Conservation (phyloP, 2,797 vertebrate genomes). For the Cephalopachus bancanus region DNA sequence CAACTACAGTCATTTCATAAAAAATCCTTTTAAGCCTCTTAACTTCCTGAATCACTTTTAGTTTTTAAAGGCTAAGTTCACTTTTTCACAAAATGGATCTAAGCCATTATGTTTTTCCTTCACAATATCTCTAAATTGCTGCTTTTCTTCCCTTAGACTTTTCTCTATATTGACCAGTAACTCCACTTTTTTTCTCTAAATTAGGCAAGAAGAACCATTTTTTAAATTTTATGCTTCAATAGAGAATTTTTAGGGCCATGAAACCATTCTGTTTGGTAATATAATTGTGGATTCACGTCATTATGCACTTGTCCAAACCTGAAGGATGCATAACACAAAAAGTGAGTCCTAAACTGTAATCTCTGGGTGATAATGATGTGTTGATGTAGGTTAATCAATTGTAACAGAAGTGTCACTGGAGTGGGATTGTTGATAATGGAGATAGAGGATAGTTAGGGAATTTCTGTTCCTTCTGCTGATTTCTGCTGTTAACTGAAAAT, state of each 20-base stretch:
- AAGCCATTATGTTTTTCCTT: slow-evolving; percentile 50
- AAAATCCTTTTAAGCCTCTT: slow-evolving; percentile 40
- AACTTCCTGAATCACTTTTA: slow-evolving; percentile 15
- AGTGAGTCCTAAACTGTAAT: too few relatives aligned
- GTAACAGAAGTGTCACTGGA: background rate
- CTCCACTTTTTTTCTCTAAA: background rate
- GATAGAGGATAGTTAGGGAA: background rate
- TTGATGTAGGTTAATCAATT: background rate
- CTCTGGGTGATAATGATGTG: background rate
- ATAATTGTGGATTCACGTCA: background rate
- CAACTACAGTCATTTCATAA: background rate
- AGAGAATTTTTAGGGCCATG: background rate
- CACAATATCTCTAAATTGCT: slow-evolving; percentile 17
- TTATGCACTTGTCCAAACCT: background rate
- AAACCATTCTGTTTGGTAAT: background rate
- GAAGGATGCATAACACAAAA: background rate
- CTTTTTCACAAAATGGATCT: background rate
- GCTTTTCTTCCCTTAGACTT: background rate
- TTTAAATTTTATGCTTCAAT: background rate
- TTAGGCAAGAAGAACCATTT: background rate
- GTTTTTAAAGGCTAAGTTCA: background rate
- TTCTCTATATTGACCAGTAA: background rate
- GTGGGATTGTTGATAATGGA: background rate
- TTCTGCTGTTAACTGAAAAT: background rate
- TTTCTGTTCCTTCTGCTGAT: background rate